A percentile compares a stretch with the other conserved stretches of the same genome.
These are phyloP conservation scores for Eublepharis macularius DNA, from an alignment of 2,113 vertebrate genomes.

Conservation along the genomic window DNA sequence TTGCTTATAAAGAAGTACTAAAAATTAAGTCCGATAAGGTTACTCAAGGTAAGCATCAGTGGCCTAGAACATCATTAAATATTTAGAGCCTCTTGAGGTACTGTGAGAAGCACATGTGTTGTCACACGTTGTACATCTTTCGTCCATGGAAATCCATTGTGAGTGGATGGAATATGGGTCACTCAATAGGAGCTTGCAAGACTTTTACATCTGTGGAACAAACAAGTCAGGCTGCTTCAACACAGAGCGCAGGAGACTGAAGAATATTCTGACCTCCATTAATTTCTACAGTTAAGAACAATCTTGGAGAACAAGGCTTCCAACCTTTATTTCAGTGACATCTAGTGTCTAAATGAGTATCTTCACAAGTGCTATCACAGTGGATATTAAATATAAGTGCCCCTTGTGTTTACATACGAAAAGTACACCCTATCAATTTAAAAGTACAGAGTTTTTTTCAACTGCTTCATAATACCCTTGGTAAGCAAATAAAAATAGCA, in stretches of 20 bases:
- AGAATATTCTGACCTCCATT: rapidly evolving
- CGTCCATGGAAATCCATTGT: neutral
- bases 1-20: neutral
- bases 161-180: neutral
- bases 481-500: neutral
- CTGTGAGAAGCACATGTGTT: neutral
- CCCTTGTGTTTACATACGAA: neutral
- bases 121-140: neutral
- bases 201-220: neutral
- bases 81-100: neutral
- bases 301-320: neutral
- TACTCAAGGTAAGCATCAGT: neutral
- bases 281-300: rapidly evolving
- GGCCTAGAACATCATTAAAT: neutral
- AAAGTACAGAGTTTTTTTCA: neutral
- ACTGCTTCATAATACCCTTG: rapidly evolving
- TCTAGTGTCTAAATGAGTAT: conserved; percentile 18
- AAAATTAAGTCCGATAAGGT: neutral
- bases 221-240: neutral
- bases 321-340: conserved; percentile 55
- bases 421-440: neutral
- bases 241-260: neutral
- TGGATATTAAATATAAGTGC: rapidly evolving
- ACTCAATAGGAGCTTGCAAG: neutral
- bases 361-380: rapidly evolving